Evolutionary conservation across 1,140 invertebrate species (phyloP).

Genomic region (Bombus polaris): DNA sequence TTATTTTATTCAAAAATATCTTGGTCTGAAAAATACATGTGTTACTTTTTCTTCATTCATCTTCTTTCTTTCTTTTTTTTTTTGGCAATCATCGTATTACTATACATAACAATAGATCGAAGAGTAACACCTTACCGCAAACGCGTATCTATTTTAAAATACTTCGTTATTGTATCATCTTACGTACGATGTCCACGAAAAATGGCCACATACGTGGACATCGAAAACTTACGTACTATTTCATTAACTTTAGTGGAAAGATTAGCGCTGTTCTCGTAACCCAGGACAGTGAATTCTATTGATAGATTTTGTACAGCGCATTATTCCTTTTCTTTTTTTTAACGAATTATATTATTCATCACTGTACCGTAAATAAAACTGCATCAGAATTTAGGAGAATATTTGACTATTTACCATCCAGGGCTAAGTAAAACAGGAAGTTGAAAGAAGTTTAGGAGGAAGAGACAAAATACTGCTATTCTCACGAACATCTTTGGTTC

Average conservation of each 20-base stretch:
- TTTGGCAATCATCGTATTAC: conserved; percentile 75
- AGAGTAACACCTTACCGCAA: conserved; percentile 62
- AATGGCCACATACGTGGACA: conserved; percentile 4
- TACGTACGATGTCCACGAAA: neutral
- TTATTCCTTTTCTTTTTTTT: neutral
- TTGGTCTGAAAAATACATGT: conserved; percentile 80
- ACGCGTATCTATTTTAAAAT: conserved; percentile 50
- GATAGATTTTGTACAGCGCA: neutral
- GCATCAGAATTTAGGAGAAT: conserved; percentile 36
- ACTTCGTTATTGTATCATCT: conserved; percentile 23
- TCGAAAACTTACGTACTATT: neutral
- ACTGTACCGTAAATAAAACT: neutral
- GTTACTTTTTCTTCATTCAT: conserved; percentile 54
- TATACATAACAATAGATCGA: conserved; percentile 73
- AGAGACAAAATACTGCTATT: conserved; percentile 74
- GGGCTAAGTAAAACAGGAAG: neutral
- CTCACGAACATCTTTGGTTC: conserved; percentile 77
- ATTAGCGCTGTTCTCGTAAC: conserved; percentile 8
- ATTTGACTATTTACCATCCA: conserved; percentile 21
- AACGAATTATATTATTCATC: neutral
- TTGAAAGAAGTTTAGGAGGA: conserved; percentile 63
- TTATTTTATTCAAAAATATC: conserved; percentile 82
- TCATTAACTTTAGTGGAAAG: conserved; percentile 31
- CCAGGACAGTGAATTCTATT: neutral
- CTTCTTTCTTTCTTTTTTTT: conserved; percentile 61